Evolutionary conservation across 92 coral and sea anemone species (phyloP).

Genomic region (Zoanthus sociatus): DNA sequence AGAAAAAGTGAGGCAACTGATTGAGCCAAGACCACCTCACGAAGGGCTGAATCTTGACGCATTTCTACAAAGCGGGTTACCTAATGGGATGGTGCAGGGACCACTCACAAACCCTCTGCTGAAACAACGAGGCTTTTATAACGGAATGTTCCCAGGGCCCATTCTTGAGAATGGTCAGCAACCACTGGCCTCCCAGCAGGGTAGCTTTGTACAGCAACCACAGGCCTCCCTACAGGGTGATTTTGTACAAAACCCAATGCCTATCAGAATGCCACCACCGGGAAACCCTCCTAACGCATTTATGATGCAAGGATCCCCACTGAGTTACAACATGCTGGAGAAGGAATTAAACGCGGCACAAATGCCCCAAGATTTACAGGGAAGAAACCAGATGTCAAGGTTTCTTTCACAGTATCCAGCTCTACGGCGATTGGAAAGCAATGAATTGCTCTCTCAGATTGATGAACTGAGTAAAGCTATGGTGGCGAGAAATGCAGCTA

Average conservation of each 20-base stretch:
- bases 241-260: neutral
- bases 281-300: neutral
- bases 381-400: conserved; percentile 4
- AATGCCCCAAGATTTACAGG: conserved; percentile 12
- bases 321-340: conserved; percentile 9
- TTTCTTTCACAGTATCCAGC: conserved; percentile 7
- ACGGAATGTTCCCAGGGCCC: neutral
- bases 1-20: conserved; percentile 22
- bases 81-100: neutral
- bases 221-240: neutral
- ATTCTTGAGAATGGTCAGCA: neutral
- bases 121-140: neutral
- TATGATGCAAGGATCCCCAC: conserved; percentile 19
- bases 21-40: neutral
- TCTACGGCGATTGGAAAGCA: conserved; percentile 6
- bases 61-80: neutral
- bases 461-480: conserved; percentile 17
- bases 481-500: conserved; percentile 16
- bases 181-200: neutral
- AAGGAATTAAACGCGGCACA: conserved; percentile 34
- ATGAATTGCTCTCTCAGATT: conserved; percentile 21
- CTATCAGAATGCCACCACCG: neutral
- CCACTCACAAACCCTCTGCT: neutral
- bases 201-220: neutral
- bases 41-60: neutral